Percentiles rank a stretch among this genome's conserved stretches.
Evolutionary conservation across 2,113 vertebrate genomes (phyloP).

Genomic region (Pseudonaja textilis): DNA sequence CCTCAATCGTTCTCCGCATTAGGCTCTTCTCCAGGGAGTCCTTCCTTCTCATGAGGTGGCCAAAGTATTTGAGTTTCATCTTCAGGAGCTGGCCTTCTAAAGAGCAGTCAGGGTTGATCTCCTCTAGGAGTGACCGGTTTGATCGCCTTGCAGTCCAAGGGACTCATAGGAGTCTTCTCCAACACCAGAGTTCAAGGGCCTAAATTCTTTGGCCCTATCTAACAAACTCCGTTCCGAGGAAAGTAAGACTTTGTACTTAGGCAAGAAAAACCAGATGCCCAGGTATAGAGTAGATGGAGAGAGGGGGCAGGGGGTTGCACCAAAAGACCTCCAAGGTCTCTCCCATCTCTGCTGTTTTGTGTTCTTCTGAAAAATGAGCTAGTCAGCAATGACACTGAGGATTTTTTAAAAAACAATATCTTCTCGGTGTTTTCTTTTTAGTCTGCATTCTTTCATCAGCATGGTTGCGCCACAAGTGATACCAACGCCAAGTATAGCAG

Average conservation of each 20-base stretch:
- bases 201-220: background rate
- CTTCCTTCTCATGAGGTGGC: too few relatives aligned
- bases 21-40: too few relatives aligned
- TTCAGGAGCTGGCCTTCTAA: too few relatives aligned
- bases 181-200: too few relatives aligned
- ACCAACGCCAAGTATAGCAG: slow-evolving; percentile 93
- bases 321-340: background rate
- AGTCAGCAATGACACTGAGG: background rate
- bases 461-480: slow-evolving; percentile 81
- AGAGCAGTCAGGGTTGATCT: too few relatives aligned
- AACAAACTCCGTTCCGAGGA: background rate
- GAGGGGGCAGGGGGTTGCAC: background rate
- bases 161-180: too few relatives aligned
- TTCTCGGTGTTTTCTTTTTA: slow-evolving; percentile 47
- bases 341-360: background rate
- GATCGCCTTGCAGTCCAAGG: too few relatives aligned
- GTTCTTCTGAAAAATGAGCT: background rate
- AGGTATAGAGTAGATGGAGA: background rate
- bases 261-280: background rate
- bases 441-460: slow-evolving; percentile 87
- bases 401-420: background rate
- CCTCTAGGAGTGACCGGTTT: too few relatives aligned
- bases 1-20: too few relatives aligned
- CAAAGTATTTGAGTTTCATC: too few relatives aligned
- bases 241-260: background rate